Percentiles rank a stretch among this genome's conserved stretches.
These are phyloP conservation scores for Dascillus cervinus DNA, from an alignment of 2,888 invertebrate species.

Conservation along the genomic window DNA sequence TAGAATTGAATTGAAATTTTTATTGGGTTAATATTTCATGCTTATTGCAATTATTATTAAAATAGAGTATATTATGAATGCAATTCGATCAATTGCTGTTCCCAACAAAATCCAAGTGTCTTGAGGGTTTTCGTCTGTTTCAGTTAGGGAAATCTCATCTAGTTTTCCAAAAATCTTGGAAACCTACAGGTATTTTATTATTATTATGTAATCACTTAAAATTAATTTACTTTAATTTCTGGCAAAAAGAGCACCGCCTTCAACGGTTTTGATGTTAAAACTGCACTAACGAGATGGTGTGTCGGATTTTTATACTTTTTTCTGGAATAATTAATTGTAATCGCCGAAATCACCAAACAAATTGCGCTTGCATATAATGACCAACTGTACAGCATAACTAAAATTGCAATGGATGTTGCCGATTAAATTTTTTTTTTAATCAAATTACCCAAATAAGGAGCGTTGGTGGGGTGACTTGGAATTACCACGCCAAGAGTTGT, in stretches of 20 bases:
- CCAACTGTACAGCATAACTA: slow-evolving; percentile 33
- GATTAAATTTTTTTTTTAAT: slow-evolving; percentile 3
- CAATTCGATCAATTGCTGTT: slow-evolving; percentile 31
- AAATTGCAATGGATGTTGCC: slow-evolving; percentile 21
- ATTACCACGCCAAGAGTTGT: slow-evolving; percentile 27
- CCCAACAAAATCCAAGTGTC: slow-evolving; percentile 32
- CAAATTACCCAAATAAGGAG: slow-evolving; percentile 37
- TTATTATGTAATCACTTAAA: neutral
- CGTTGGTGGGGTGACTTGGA: slow-evolving; percentile 28
- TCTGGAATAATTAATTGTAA: slow-evolving; percentile 33
- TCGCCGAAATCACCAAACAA: slow-evolving; percentile 27
- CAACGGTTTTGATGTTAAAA: slow-evolving; percentile 27
- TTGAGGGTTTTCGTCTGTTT: slow-evolving; percentile 23
- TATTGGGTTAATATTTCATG: slow-evolving; percentile 9
- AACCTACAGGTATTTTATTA: too few species aligned
- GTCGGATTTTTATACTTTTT: slow-evolving; percentile 24
- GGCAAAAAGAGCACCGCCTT: slow-evolving; percentile 30
- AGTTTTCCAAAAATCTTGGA: slow-evolving; percentile 30
- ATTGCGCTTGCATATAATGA: slow-evolving; percentile 27
- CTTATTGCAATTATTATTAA: slow-evolving; percentile 20
- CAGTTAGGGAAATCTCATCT: slow-evolving; percentile 8
- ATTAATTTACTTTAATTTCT: slow-evolving; percentile 10
- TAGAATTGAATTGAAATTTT: neutral
- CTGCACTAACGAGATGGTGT: slow-evolving; percentile 26
- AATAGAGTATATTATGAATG: slow-evolving; percentile 27